Base-by-base conservation (phyloP, 2,888 invertebrate genomes). In the Poecilobothrus nobilitatus region DNA sequence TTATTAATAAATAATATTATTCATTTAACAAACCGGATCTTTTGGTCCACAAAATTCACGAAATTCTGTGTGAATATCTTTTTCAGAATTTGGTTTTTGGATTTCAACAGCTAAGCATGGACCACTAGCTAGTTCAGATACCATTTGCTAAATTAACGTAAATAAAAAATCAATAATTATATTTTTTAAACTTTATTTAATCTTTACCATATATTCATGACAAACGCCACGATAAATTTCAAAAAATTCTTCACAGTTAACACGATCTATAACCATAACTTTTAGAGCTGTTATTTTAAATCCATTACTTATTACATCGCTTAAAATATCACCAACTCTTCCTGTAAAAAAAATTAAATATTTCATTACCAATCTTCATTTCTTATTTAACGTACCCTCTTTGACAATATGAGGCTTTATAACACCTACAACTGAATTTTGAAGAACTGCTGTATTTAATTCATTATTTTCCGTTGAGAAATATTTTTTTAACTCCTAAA, bases 151-250 rank as follows among this genome's bases (percentile, higher is more conserved):
- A 33, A 65, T 66, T 12, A 65, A 22, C 15, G 68, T 22, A 61
- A 44, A 53, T 12, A 71, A 68, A 27, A 27, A 27, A 27, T 27
- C n/a, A n/a, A n/a, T n/a, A n/a, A n/a, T n/a, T n/a, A n/a, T n/a
- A n/a, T n/a, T n/a, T n/a, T n/a, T n/a, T n/a, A 65, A 33, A 37
- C 18, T 64, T n/a, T n/a, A 21, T 63, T 20, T 10, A 22, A 22
- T 22, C 2, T 63, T 21, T 77, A 89, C 90, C 78, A 87, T 85
- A 78, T 88, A 91, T 75, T 94, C 92, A 1, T 88, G 87, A 61
- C 93, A 85, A 67, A 94, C 91, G 1, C 94, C 95, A 79, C 93
- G 93, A 80, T 97, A 97, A 5, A 96, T 91, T 83, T 96, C 95
- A 76, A 91, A 88, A 82, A 96, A 96, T 79, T 96, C 95, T 75